phyloP scores from a whole-genome alignment of 2,888 invertebrate genomes.

The Ganaspis brasiliensis region DNA sequence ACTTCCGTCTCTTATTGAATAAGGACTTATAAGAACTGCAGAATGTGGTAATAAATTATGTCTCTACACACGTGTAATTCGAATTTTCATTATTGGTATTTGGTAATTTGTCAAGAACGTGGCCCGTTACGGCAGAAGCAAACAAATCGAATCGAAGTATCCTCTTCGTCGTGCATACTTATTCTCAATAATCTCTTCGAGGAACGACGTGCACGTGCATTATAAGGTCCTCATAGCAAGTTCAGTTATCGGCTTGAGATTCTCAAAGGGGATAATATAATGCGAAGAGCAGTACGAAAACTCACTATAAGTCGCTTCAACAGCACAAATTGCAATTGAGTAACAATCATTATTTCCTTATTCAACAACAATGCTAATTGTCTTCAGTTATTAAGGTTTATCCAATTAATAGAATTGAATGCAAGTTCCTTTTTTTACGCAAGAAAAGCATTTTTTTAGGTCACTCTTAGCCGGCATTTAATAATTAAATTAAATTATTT shows the following conservation, averaged over 20 bases:
- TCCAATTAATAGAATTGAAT: too few relatives aligned
- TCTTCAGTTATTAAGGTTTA: too few relatives aligned
- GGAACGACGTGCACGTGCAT: conserved; percentile 38
- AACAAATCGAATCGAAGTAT: conserved; percentile 37
- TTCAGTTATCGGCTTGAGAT: conserved; percentile 35
- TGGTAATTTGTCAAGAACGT: conserved; percentile 11
- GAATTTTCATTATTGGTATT: conserved; percentile 15
- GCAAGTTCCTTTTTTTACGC: too few relatives aligned
- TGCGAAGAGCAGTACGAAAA: conserved; percentile 23
- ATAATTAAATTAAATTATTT: background rate
- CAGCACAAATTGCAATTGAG: conserved; percentile 1
- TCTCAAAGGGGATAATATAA: conserved; percentile 28
- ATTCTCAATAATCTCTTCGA: conserved; percentile 39
- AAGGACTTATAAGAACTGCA: background rate
- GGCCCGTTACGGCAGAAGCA: conserved; percentile 29
- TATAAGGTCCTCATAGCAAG: conserved; percentile 35
- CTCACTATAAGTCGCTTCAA: conserved; percentile 4
- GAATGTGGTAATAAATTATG: background rate
- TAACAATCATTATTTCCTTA: conserved; percentile 1
- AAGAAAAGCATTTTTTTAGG: too few relatives aligned
- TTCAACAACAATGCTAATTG: background rate
- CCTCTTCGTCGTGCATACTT: conserved; percentile 38
- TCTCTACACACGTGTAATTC: conserved; percentile 1
- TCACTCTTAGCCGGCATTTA: too few relatives aligned
- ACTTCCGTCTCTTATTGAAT: background rate